A percentile compares a stretch with the other conserved stretches of the same genome.
Conservation (phyloP, 2,888 invertebrate genomes). For the Phanerotoma sp. region DNA sequence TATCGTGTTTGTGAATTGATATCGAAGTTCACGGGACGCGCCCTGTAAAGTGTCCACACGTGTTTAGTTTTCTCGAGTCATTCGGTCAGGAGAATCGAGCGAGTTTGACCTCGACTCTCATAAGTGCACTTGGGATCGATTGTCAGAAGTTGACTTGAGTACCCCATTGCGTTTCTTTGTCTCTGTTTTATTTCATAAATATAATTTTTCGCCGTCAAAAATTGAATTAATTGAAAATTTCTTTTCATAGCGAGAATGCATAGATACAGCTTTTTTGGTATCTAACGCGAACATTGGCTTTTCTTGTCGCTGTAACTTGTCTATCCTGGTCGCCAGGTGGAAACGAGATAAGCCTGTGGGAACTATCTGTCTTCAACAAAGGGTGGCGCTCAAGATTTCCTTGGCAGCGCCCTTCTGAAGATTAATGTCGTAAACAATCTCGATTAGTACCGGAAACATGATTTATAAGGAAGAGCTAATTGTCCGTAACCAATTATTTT, state of each 20-base stretch:
- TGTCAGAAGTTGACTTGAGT: slow-evolving; percentile 13
- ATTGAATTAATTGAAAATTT: no score
- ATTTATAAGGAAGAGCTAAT: no score
- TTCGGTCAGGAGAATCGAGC: slow-evolving; percentile 24
- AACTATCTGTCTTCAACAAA: neutral
- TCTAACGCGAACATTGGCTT: no score
- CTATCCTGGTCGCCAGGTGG: neutral
- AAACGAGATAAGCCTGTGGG: slow-evolving; percentile 10
- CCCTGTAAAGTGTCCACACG: slow-evolving; percentile 18
- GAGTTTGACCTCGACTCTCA: slow-evolving; percentile 23
- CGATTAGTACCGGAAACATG: neutral
- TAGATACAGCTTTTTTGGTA: no score
- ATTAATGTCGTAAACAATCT: slow-evolving; percentile 18
- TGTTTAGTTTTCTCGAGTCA: slow-evolving; percentile 26
- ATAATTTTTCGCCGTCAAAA: neutral
- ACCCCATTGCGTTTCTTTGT: neutral
- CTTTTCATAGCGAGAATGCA: no score
- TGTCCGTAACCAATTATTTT: no score
- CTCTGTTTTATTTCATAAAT: neutral
- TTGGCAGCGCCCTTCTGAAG: slow-evolving; percentile 21
- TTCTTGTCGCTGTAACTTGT: no score
- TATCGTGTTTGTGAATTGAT: no score
- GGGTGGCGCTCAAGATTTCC: slow-evolving; percentile 19
- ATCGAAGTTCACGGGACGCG: slow-evolving; percentile 16
- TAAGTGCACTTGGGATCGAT: slow-evolving; percentile 20